Evolutionary conservation across 2,888 invertebrate genomes (phyloP), one percentile per base, ranked within the genome.

Genomic region (Bellardia pandia): DNA sequence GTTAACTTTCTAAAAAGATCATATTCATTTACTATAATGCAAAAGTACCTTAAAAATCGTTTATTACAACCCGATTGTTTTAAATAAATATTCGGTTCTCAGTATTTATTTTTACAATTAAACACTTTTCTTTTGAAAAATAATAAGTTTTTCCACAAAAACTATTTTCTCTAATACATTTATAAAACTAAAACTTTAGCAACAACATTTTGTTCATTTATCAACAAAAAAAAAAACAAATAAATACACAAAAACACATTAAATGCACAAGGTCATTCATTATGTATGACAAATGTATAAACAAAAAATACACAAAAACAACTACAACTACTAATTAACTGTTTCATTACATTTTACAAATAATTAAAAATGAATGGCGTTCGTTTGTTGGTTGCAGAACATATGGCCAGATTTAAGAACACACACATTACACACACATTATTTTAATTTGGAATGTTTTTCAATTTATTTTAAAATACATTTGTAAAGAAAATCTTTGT

Each of bases 331-430:
- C 60, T 62, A 76, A 40, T 82, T 60, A 82, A 76, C 69, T 51
- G 33, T 66, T 64, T 66, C 64, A 51, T 72, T 68, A 51, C 23
- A 69, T 71, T 80, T 80, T 56, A 14, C 51, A 72, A 74, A 64
- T 80, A 64, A 56, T 56, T 80, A 72, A 16, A 72, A 79, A 45
- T 69, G 37, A 51, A 79, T 60, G n/a, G 11, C 11, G 45, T 45
- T 11, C 7, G 45, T 45, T 45, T 4, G 37, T 37, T 37, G 37
- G 3, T 51, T 51, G 23, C 16, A 69, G 23, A 60, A 16, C 58
- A 69, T 23, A 8, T 71, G 60, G 23, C 58, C 37, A 71, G 58
- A 30, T 40, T 48, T 16, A 33, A 48, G 16, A 4, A 40, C 13
- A 37, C 2, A 58, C 9, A 42, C n/a, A 51, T 11, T 6, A 37